These are phyloP conservation scores for Sarcophaga caerulescens DNA, from an alignment of 2,888 invertebrate species.

Conservation along the genomic window DNA sequence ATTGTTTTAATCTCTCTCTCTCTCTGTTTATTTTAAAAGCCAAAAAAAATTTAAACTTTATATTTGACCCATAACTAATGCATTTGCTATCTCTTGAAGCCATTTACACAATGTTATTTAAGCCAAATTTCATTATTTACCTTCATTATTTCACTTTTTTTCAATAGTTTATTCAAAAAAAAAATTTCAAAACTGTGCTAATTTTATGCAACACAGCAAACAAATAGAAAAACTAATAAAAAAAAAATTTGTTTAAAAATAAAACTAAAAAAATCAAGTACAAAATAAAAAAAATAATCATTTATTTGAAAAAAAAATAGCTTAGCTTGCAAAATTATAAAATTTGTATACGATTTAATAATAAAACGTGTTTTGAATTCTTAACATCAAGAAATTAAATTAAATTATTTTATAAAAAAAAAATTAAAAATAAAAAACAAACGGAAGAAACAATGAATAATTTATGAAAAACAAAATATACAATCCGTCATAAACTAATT, in stretches of 20 bases:
- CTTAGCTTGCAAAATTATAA: constrained; percentile 34
- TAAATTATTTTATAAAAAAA: constrained; percentile 12
- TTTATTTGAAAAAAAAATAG: too few species aligned
- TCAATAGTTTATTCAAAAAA: background rate
- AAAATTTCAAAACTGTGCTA: constrained; percentile 46
- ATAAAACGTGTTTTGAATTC: constrained; percentile 59
- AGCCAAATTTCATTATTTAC: constrained; percentile 44
- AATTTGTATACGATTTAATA: constrained; percentile 44
- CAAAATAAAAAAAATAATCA: background rate
- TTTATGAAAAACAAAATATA: constrained; percentile 17
- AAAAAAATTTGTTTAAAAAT: background rate
- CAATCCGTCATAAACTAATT: constrained; percentile 15
- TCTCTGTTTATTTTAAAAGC: too few species aligned
- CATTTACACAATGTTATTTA: constrained; percentile 6
- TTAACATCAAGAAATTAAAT: constrained; percentile 22
- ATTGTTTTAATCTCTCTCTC: too few species aligned
- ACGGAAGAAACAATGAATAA: constrained; percentile 49
- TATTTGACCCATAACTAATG: too few species aligned
- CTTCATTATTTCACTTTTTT: constrained; percentile 3
- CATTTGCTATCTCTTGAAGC: too few species aligned
- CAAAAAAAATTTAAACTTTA: too few species aligned
- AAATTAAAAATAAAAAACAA: background rate
- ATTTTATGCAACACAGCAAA: constrained; percentile 53
- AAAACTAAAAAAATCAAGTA: background rate
- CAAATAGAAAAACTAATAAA: constrained; percentile 5